Evolutionary conservation across 2,797 vertebrate genomes (phyloP).

Genomic region (Acipenser transmontanus): DNA sequence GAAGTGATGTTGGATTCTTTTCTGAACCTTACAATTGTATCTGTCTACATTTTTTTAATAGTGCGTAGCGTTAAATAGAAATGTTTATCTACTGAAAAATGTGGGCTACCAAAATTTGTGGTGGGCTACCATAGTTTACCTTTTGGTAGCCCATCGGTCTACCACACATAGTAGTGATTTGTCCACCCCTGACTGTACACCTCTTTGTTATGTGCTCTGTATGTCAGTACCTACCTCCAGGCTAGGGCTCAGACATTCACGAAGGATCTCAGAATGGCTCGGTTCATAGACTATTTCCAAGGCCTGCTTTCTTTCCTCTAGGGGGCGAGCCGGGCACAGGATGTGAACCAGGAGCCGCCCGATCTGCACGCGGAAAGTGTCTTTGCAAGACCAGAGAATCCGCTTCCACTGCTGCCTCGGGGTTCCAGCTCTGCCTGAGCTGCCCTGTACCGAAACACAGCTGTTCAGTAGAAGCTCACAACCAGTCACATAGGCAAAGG

Average conservation of each 20-base stretch:
- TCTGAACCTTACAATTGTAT: no score
- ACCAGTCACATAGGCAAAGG: slow-evolving; percentile 10
- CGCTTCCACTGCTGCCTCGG: slow-evolving; percentile 83
- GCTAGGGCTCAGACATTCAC: slow-evolving; percentile 82
- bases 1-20: no score
- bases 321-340: slow-evolving; percentile 65
- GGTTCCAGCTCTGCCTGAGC: slow-evolving; percentile 57
- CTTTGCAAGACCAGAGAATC: slow-evolving; percentile 82
- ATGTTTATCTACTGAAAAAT: no score
- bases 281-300: slow-evolving; percentile 77
- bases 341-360: slow-evolving; percentile 84
- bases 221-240: slow-evolving; percentile 68
- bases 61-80: no score
- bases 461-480: background rate
- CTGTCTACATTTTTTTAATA: no score
- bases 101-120: no score
- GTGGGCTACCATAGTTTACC: no score
- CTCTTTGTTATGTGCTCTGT: no score
- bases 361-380: slow-evolving; percentile 83
- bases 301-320: slow-evolving; percentile 74
- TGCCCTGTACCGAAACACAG: slow-evolving; percentile 45
- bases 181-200: no score
- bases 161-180: no score
- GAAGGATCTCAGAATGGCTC: slow-evolving; percentile 80
- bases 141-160: no score